Conservation (phyloP, 2,888 invertebrate genomes). For the Drosophila imparisetae region DNA sequence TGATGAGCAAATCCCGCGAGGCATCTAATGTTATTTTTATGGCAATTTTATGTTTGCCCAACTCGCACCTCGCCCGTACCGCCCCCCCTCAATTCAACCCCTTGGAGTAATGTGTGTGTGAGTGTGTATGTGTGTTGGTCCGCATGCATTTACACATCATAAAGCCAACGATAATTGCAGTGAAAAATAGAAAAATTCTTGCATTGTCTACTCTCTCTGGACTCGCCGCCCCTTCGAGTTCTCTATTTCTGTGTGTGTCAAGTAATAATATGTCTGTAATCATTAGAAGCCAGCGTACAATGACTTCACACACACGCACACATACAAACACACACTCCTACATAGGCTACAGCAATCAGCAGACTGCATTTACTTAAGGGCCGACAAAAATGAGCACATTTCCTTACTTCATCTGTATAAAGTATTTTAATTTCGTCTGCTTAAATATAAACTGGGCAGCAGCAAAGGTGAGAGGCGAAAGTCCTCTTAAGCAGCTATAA, state of each 20-base stretch:
- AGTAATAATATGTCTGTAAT: constrained; percentile 68
- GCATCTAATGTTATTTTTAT: constrained; percentile 63
- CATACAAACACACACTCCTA: constrained; percentile 9
- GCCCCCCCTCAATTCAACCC: background rate
- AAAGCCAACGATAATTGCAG: constrained; percentile 65
- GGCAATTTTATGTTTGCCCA: constrained; percentile 62
- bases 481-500: background rate
- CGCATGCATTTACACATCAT: constrained; percentile 63
- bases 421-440: background rate
- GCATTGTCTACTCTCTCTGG: constrained; percentile 45
- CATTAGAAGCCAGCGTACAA: constrained; percentile 67
- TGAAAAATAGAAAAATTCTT: constrained; percentile 61
- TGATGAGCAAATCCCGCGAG: constrained; percentile 57
- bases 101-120: constrained; percentile 29
- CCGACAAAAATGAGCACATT: constrained; percentile 33
- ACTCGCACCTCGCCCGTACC: background rate
- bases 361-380: background rate
- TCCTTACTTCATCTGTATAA: background rate
- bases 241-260: constrained; percentile 18
- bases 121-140: constrained; percentile 14
- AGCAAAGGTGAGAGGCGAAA: background rate
- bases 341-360: constrained; percentile 33
- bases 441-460: background rate
- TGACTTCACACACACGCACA: constrained; percentile 50
- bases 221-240: background rate